These are phyloP conservation scores for Chironomus tentans DNA, from an alignment of 2,888 invertebrate genomes.

Conservation along the genomic window DNA sequence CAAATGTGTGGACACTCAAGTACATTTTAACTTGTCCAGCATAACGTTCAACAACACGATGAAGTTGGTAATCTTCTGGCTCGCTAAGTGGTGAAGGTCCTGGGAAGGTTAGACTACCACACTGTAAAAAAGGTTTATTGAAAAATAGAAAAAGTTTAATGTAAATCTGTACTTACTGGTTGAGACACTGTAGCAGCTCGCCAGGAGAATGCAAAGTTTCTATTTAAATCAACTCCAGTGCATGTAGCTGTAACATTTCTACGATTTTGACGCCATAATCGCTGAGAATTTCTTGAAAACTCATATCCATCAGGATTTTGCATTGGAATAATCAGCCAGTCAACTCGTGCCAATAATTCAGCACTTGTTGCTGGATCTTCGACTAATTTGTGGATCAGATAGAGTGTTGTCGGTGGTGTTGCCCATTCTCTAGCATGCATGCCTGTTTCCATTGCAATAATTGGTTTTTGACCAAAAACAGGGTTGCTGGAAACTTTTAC, in stretches of 20 bases:
- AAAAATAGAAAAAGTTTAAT: background rate
- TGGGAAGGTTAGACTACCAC: background rate
- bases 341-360: conserved; percentile 47
- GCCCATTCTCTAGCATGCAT: conserved; percentile 56
- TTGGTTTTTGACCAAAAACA: conserved; percentile 39
- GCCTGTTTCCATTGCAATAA: conserved; percentile 48
- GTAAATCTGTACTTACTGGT: background rate
- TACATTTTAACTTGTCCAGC: conserved; percentile 39
- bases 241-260: conserved; percentile 46
- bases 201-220: background rate
- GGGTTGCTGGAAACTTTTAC: conserved; percentile 52
- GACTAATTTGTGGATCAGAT: conserved; percentile 49
- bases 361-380: conserved; percentile 42
- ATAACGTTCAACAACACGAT: conserved; percentile 31
- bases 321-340: conserved; percentile 57
- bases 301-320: conserved; percentile 55
- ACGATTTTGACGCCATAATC: conserved; percentile 62
- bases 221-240: conserved; percentile 63
- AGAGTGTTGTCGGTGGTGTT: conserved; percentile 50
- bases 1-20: conserved; percentile 41
- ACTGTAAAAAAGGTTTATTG: background rate
- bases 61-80: background rate
- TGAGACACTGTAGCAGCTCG: background rate
- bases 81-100: conserved; percentile 36
- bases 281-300: conserved; percentile 31